Evolutionary conservation across 37 sponge, comb jelly and placozoan species (phyloP), one percentile per base, ranked within the genome.

Genomic region (Tethya wilhelma): DNA sequence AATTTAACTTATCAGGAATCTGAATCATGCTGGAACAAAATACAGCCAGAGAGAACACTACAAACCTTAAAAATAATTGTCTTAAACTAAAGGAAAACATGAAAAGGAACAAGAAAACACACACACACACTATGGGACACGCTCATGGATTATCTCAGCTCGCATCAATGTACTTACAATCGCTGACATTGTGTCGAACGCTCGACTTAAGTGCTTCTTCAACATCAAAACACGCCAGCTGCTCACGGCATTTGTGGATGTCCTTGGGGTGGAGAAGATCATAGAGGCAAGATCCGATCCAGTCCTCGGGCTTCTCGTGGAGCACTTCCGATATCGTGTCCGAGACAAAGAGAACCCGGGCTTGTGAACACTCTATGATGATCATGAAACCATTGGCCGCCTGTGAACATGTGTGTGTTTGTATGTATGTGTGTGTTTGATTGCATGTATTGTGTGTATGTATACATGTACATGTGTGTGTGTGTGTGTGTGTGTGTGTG

Each of bases 351-450:
- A 96, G 75, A 0, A 96, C 69, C 4, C 83, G 57, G 22, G 71
- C 93, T 37, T 79, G 64, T 44, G 90, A 82, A 74, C 96, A 96
- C 70, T 77, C 80, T 12, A 96, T 84, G 40, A 96, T 92, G 29
- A 96, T 9, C 90, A 96, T 87, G 79, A 96, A 96, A 0, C 96
- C 96, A 75, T 92, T 91, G 58, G 93, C 96, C 40, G 93, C 96
- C 88, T 92, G 79, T 9, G n/a, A n/a, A n/a, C n/a, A n/a, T n/a
- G 64, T 49, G 53, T 49, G 53, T 49, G 53, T 49, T 9, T 49
- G 53, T 49, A 14, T 49, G 53, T 49, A 14, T 49, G 53, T 9
- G 53, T 9, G 53, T 9, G 53, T 9, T 9, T 9, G 53, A 14
- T 19, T 49, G n/a, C n/a, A n/a, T n/a, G n/a, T n/a, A n/a, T n/a